These are phyloP conservation scores for Alligator mississippiensis DNA, from an alignment of 2,113 vertebrate genomes.

Conservation along the genomic window DNA sequence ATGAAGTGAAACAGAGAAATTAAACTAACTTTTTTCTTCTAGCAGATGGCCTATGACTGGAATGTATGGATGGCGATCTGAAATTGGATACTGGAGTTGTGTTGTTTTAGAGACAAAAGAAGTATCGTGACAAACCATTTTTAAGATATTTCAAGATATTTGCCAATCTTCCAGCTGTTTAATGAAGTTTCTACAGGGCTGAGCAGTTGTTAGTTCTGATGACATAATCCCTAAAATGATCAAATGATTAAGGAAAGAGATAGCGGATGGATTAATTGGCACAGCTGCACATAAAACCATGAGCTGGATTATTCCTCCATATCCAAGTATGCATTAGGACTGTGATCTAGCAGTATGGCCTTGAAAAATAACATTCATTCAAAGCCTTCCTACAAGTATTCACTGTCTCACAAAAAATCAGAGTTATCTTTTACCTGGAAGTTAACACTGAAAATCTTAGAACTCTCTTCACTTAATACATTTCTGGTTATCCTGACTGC, in stretches of 20 bases:
- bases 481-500: too few relatives aligned
- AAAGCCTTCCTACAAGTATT: too few relatives aligned
- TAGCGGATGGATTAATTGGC: rapidly evolving
- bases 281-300: not conserved
- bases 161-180: not conserved
- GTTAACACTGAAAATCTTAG: too few relatives aligned
- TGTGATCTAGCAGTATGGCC: too few relatives aligned
- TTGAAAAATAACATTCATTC: too few relatives aligned
- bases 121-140: not conserved
- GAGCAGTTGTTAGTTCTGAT: not conserved
- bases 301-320: too few relatives aligned
- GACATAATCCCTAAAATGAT: not conserved
- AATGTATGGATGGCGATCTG: not conserved
- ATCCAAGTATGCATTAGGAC: too few relatives aligned
- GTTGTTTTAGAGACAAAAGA: not conserved
- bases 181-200: not conserved
- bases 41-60: not conserved
- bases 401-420: too few relatives aligned
- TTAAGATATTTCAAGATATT: not conserved
- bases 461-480: too few relatives aligned
- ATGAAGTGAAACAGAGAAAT: not conserved
- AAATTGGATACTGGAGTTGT: not conserved
- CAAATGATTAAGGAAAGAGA: not conserved
- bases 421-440: too few relatives aligned
- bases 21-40: not conserved